These are phyloP conservation scores for Orthonyx spaldingii DNA, from an alignment of 2,113 vertebrate genomes.

Conservation along the genomic window DNA sequence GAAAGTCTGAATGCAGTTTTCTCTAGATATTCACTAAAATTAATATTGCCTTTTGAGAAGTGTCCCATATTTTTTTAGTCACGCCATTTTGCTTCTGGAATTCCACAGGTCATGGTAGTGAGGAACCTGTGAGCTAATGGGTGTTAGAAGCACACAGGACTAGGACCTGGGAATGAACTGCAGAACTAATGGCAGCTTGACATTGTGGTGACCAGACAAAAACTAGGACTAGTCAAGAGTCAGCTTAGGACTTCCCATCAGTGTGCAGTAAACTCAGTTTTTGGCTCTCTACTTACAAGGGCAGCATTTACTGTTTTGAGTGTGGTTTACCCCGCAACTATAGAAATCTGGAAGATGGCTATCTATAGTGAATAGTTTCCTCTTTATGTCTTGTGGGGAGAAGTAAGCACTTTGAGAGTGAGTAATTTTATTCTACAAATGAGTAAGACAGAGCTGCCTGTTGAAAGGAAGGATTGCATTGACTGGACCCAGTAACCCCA, in stretches of 20 bases:
- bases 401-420: neutral
- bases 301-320: neutral
- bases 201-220: neutral
- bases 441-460: neutral
- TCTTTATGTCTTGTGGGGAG: neutral
- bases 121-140: neutral
- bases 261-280: neutral
- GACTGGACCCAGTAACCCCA: neutral
- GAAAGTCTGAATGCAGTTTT: neutral
- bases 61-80: neutral
- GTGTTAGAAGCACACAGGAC: neutral
- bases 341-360: neutral
- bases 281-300: neutral
- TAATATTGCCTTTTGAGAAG: neutral
- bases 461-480: neutral
- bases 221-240: neutral
- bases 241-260: neutral
- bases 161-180: neutral
- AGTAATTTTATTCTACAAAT: neutral
- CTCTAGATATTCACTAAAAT: neutral
- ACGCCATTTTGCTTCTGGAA: neutral
- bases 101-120: neutral
- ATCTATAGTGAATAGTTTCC: neutral
- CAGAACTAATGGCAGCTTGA: neutral
- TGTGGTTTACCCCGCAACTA: rapidly evolving